phyloP scores from a whole-genome alignment of 2,888 invertebrate genomes.

The Drosophila algonquin region DNA sequence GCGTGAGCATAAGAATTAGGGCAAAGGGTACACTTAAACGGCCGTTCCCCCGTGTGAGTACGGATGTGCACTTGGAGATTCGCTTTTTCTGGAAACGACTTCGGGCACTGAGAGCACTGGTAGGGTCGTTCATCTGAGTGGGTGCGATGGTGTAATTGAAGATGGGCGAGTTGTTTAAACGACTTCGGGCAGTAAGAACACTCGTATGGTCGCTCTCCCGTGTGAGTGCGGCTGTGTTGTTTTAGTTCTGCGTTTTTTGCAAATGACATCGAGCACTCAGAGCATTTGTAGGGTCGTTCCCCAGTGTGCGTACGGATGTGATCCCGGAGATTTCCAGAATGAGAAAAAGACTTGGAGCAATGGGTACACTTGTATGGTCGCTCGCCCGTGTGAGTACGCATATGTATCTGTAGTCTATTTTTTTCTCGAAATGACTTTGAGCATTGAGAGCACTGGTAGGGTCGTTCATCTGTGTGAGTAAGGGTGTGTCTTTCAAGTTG shows the following conservation, averaged over 20 bases:
- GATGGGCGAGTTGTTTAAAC: neutral
- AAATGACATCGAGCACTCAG: neutral
- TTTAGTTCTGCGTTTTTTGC: no score
- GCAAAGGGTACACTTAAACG: neutral
- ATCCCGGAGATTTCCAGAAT: neutral
- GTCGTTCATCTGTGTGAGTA: no score
- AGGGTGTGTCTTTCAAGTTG: constrained; percentile 9
- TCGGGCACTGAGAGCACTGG: neutral
- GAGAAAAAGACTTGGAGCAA: neutral
- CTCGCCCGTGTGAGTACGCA: neutral
- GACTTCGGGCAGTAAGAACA: neutral
- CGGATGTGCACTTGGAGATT: no score
- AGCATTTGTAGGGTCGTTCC: neutral
- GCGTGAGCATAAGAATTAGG: neutral
- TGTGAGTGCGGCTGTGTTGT: neutral
- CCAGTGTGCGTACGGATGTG: neutral
- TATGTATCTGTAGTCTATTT: neutral
- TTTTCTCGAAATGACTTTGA: neutral
- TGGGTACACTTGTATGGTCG: neutral
- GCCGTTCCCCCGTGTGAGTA: constrained; percentile 7
- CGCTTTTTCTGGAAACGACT: neutral
- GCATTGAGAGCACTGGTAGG: no score
- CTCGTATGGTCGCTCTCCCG: neutral
- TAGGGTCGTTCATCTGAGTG: neutral
- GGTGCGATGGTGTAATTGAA: neutral